Conservation (phyloP, 2,797 vertebrate species). For the Poecilia wingei region DNA sequence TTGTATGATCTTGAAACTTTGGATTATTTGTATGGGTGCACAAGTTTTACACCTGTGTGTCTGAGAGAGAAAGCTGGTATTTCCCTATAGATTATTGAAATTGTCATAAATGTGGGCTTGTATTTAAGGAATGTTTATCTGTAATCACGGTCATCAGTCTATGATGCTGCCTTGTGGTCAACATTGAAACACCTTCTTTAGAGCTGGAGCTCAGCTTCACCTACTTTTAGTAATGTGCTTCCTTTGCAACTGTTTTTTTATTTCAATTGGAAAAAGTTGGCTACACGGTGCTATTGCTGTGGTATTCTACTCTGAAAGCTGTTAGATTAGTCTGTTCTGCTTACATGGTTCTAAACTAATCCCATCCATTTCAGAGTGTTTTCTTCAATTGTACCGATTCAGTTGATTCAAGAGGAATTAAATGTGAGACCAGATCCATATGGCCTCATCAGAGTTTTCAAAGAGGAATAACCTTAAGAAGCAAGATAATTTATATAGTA, state of each 20-base stretch:
- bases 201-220: neutral
- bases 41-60: no score
- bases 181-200: neutral
- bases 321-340: neutral
- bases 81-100: no score
- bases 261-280: neutral
- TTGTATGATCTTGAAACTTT: no score
- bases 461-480: no score
- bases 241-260: neutral
- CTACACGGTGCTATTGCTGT: slow-evolving; percentile 9
- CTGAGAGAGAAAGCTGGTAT: no score
- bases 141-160: neutral
- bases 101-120: no score
- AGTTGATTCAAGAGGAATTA: neutral
- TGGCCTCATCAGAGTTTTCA: no score
- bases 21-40: no score
- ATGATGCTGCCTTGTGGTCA: neutral
- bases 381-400: slow-evolving; percentile 35
- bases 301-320: neutral
- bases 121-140: no score
- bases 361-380: slow-evolving; percentile 19
- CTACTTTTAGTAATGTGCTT: neutral
- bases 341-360: neutral
- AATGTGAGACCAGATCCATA: slow-evolving; percentile 49
- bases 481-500: no score